Conservation (phyloP, 1,140 invertebrate genomes). For the Drosophila sp. region DNA sequence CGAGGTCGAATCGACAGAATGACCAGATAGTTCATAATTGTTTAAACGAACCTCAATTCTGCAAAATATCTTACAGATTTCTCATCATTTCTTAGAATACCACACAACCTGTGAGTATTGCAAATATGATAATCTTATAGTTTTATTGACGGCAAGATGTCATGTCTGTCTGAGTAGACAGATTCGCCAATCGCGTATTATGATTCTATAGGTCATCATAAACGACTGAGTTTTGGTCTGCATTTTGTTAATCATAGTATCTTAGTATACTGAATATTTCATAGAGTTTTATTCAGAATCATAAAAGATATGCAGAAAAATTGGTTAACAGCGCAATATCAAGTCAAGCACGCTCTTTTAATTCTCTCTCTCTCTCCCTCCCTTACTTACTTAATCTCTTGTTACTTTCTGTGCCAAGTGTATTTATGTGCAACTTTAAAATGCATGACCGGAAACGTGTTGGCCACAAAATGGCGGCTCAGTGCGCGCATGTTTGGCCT, state of each 20-base stretch:
- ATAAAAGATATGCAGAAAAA: background rate
- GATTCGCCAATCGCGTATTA: too few species aligned
- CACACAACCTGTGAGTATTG: background rate
- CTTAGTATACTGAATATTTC: too few species aligned
- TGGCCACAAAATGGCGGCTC: slow-evolving; percentile 50
- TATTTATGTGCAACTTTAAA: slow-evolving; percentile 24
- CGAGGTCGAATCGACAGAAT: slow-evolving; percentile 1
- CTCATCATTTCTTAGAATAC: background rate
- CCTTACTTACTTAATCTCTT: background rate
- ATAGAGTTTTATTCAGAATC: too few species aligned
- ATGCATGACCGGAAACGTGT: slow-evolving; percentile 49
- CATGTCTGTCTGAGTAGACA: too few species aligned
- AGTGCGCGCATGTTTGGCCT: slow-evolving; percentile 39
- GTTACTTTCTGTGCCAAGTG: background rate
- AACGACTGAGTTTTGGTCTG: too few species aligned
- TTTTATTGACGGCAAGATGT: too few species aligned
- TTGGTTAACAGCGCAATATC: background rate
- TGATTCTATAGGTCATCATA: too few species aligned
- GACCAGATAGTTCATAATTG: background rate
- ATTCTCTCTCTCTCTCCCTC: too few species aligned
- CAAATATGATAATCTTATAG: too few species aligned
- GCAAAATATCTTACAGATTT: background rate
- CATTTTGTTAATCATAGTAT: too few species aligned
- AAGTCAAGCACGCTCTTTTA: background rate
- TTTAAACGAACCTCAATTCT: slow-evolving; percentile 3